Evolutionary conservation across 2,888 invertebrate species (phyloP), one percentile per base, ranked within the genome.

Genomic region (Onthophagus sagittarius): DNA sequence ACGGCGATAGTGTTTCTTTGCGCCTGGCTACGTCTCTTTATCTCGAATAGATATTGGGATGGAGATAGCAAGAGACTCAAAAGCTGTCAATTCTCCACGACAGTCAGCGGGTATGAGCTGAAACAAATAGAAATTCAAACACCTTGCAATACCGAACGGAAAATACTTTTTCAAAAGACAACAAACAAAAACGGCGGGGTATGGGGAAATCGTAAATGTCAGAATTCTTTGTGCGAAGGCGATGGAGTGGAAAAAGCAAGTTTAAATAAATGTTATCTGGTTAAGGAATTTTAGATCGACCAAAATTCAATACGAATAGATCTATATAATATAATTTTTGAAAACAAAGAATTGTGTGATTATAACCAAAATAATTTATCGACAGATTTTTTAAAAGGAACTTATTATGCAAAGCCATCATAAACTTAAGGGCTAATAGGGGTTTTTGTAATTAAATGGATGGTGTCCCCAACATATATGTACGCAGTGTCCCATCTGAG

Each of bases 71-170:
- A n/a, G 67, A 32, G 23, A 23, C 23, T 53, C 11, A 7, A 53
- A 53, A 67, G 31, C 67, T 67, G 67, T 67, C 67, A 67, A 23
- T 23, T 67, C 23, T 23, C 14, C 31, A 67, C 32, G 67, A 67
- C 31, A n/a, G 67, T 67, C 67, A 67, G 67, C 32, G 23, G 67
- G 67, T 11, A 53, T 67, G 67, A 23, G n/a, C 67, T 67, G 67
- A 67, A 67, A 67, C 67, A 67, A 67, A 31, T 32, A 32, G 13
- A 67, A 31, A 67, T 67, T n/a, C 67, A 67, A 67, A 67, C 67
- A 67, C 67, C 67, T 67, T 67, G 67, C 67, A 32, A 15, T n/a
- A 32, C 23, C 23, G 23, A 23, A 67, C 67, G 32, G n/a, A 9
- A 53, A 53, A 53, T 11, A 9, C 39, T 23, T 23, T 23, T 23